Evolutionary conservation across 2,888 invertebrate genomes (phyloP), one percentile per base, ranked within the genome.

Genomic region (Sarcophaga caerulescens): DNA sequence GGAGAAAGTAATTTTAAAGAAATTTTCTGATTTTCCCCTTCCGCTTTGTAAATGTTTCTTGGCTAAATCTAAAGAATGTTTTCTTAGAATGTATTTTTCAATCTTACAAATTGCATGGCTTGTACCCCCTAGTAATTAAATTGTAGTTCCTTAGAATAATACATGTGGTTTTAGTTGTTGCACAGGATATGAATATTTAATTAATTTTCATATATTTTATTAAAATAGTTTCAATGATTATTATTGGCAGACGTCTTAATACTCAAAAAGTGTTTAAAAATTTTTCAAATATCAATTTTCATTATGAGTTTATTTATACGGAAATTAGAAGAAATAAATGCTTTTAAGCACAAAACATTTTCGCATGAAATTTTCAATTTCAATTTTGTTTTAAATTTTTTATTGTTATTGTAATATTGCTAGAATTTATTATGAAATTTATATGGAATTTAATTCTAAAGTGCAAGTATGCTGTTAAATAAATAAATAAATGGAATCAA

Each of bases 291-390:
- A 59, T 35, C 59, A 52, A 57, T 59, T 35, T 44, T 19, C 12
- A 35, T 71, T 71, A 71, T 71, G 35, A 21, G 44, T 71, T 35
- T 71, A 59, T 73, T 73, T 60, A 71, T 71, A 23, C 25, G 35
- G 35, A 35, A 19, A 14, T 23, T 59, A 21, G 35, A 59, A 57
- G 57, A 25, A 10, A 25, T 10, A 70, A 70, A 70, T 25, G 47
- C 23, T 70, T 69, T 45, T 35, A 21, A 17, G 21, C 47, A 23
- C 17, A 69, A 52, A 69, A 47, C 10, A 52, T 4, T 44, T 69
- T 25, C 25, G 4, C 4, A 44, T 70, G 23, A 47, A 23, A 25
- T 47, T 57, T 47, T 57, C 25, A 21, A 21, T 70, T 57, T 70
- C 23, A 23, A n/a, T 23, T 70, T 14, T 3, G 45, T 66, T 66